Evolutionary conservation across 2,888 invertebrate genomes (phyloP), one percentile per base, ranked within the genome.

Genomic region (Periphyllus acericola): DNA sequence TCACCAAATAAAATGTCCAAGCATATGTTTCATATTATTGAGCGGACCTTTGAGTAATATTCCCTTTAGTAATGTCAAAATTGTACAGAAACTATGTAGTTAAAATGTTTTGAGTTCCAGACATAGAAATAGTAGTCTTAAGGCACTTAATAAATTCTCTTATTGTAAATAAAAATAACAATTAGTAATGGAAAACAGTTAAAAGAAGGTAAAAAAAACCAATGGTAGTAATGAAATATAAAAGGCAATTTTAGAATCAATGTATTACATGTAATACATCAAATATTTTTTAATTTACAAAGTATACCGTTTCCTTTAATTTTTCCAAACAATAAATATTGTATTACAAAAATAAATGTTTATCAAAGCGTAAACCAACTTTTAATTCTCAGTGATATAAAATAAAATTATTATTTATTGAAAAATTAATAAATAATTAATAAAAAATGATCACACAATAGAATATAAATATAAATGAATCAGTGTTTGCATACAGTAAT

Each of bases 111-210:
- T 78, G 78, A 85, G 68, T 34, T 76, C 52, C 66, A 68, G 14
- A 75, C 0, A 66, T 32, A 32, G 68, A 66, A 40, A 11, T 40
- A 68, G 32, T 32, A 9, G 34, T 66, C 32, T 76, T 32, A 85
- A 85, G 68, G 84, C 78, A 85, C 76, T 40, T 83, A 40, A 34
- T 75, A 71, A 32, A 29, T 83, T 60, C n/a, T 74, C 34, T 72
- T 72, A 83, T 55, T 60, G 55, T 36, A 17, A n/a, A 71, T 82
- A 46, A 46, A 55, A 71, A 52, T 52, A 82, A 52, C 25, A 81
- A 66, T 79, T 34, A 60, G 9, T 60, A 60, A 60, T 25, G 25
- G 21, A 60, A 60, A 60, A 60, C 25, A 25, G 19, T 21, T 21
- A 3, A 55, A 68, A 68, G n/a, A 66, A 32, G 9, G 29, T 68